Evolutionary conservation across 1,140 invertebrate genomes (phyloP).

Genomic region (Latrodectus geometricus): DNA sequence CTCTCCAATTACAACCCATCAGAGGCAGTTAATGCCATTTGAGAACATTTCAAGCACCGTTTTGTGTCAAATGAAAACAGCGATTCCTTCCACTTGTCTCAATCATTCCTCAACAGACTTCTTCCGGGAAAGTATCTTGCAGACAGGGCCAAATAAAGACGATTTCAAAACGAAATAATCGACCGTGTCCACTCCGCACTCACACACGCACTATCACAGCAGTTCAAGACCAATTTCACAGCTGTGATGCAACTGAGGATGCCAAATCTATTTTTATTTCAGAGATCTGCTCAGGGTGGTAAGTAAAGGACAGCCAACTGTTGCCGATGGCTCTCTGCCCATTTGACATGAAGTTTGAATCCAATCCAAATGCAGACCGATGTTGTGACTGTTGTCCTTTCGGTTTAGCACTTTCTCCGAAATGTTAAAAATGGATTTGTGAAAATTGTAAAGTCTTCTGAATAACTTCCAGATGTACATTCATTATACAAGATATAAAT

Average conservation of each 20-base stretch:
- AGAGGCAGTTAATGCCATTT: neutral
- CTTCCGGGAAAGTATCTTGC: neutral
- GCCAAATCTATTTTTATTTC: neutral
- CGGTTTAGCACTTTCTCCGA: no score
- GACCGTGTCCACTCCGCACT: neutral
- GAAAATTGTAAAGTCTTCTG: no score
- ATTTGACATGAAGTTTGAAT: neutral
- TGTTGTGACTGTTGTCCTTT: no score
- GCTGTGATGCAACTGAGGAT: neutral
- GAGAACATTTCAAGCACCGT: neutral
- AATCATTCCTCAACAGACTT: neutral
- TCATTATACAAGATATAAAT: no score
- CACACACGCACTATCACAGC: neutral
- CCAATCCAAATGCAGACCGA: neutral
- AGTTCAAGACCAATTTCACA: constrained; percentile 27
- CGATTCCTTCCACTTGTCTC: neutral
- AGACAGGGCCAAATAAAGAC: neutral
- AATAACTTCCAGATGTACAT: no score
- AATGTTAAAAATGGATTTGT: no score
- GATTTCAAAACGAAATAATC: neutral
- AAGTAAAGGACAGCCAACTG: constrained; percentile 6
- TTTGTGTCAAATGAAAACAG: neutral
- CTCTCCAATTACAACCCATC: neutral
- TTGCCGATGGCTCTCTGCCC: constrained; percentile 17
- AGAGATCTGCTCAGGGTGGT: neutral